These are phyloP conservation scores for Cantharis rufa DNA, from an alignment of 2,888 invertebrate species.

Conservation along the genomic window DNA sequence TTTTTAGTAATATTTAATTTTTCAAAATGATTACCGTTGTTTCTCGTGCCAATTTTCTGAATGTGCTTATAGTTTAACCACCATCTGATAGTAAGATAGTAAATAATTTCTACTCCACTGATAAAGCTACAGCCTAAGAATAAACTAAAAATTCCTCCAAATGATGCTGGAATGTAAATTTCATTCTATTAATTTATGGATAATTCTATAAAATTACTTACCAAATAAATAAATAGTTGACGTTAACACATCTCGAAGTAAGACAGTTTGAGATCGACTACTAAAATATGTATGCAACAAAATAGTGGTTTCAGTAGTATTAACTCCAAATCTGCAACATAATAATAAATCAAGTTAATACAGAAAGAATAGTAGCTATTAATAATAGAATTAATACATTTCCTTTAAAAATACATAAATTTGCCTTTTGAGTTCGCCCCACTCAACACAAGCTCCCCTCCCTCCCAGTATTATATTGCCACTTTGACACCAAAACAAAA, in stretches of 20 bases:
- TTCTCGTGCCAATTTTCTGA: not conserved
- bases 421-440: no score
- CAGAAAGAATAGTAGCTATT: no score
- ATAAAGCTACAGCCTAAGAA: slow-evolving; percentile 55
- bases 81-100: slow-evolving; percentile 48
- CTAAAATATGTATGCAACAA: slow-evolving; percentile 44
- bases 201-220: slow-evolving; percentile 35
- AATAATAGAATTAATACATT: no score
- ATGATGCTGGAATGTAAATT: slow-evolving; percentile 49
- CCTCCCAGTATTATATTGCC: no score
- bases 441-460: no score
- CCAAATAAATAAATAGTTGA: slow-evolving; percentile 50
- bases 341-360: not conserved
- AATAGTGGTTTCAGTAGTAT: slow-evolving; percentile 36
- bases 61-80: not conserved
- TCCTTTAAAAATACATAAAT: no score
- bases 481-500: no score
- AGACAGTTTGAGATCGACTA: slow-evolving; percentile 42
- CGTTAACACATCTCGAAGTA: slow-evolving; percentile 45
- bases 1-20: not conserved
- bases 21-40: not conserved
- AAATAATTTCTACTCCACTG: slow-evolving; percentile 52
- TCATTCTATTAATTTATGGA: not conserved
- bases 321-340: slow-evolving; percentile 1
- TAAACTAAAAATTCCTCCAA: slow-evolving; percentile 55